These are phyloP conservation scores for Okapia johnstoni DNA, from an alignment of 2,113 vertebrate species.

Conservation along the genomic window DNA sequence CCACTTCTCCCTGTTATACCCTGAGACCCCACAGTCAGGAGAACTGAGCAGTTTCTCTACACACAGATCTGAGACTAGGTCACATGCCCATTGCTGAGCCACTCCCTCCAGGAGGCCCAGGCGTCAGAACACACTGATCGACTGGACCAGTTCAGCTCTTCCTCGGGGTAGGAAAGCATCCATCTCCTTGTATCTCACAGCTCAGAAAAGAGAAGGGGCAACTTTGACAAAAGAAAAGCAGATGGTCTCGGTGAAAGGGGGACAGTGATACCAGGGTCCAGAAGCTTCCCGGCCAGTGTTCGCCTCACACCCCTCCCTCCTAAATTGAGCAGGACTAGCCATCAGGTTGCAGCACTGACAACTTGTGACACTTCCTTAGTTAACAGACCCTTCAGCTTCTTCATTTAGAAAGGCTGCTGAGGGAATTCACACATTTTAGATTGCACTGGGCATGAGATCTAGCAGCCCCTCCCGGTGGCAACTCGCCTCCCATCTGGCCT, in stretches of 20 bases:
- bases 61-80: not conserved
- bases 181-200: not conserved
- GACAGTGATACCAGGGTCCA: not conserved
- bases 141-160: not conserved
- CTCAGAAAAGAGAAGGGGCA: not conserved
- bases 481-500: not conserved
- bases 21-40: not conserved
- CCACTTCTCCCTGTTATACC: accelerated
- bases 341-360: not conserved
- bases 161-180: not conserved
- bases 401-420: not conserved
- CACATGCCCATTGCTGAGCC: not conserved
- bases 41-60: not conserved
- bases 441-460: not conserved
- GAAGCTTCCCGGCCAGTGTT: not conserved
- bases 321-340: not conserved
- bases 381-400: not conserved
- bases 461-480: not conserved
- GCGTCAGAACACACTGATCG: not conserved
- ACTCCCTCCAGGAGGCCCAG: not conserved
- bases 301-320: not conserved
- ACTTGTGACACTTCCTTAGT: not conserved
- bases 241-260: not conserved
- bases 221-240: not conserved
- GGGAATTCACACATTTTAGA: not conserved